Base-by-base conservation (phyloP, 2,888 invertebrate species). In the Tanytarsus gracilentus region DNA sequence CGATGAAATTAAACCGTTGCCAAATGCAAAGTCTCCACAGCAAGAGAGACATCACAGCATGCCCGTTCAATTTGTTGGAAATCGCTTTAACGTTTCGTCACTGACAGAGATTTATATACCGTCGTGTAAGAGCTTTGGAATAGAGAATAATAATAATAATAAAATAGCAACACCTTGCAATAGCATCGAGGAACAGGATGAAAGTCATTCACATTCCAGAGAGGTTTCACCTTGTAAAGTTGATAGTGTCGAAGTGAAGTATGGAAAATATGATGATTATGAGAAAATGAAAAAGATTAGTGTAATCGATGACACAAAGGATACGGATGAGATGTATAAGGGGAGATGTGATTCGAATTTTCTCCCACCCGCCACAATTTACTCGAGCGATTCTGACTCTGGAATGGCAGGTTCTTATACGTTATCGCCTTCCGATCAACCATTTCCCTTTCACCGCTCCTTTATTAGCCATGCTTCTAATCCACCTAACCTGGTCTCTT, bases 371-470 rank as follows among this genome's bases (percentile, higher is more conserved):
- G 44, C 56, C 16, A 56, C 56, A n/a, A 40, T 44, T 27, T 56
- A 56, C 25, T 86, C 85, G 6, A 89, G 90, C 14, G 74, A 74
- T 27, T 73, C 74, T 7, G 87, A 88, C 70, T 90, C 89, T 0
- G 91, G 91, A 23, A 86, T 91, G 75, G 87, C 85, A 4, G 90
- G 89, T 25, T 88, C 88, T 72, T 87, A 84, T 68, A 83, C 83
- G 61, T 76, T 86, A 62, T 80, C 85, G 4, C 85, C 86, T 1
- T 85, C 86, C 0, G 85, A 85, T 71, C 76, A 82, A n/a, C 71
- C 72, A 25, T 26, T 66, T 72, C 16, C 63, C 67, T 56, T 68
- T 68, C 61, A 66, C 62, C 59, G 68, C 26, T 59, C 67, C 55
- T 65, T 66, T 40, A 65, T 66, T 44, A 60, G 36, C 26, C 60